Conservation (phyloP, 2,888 invertebrate species). For the Argyra leucocephala region DNA sequence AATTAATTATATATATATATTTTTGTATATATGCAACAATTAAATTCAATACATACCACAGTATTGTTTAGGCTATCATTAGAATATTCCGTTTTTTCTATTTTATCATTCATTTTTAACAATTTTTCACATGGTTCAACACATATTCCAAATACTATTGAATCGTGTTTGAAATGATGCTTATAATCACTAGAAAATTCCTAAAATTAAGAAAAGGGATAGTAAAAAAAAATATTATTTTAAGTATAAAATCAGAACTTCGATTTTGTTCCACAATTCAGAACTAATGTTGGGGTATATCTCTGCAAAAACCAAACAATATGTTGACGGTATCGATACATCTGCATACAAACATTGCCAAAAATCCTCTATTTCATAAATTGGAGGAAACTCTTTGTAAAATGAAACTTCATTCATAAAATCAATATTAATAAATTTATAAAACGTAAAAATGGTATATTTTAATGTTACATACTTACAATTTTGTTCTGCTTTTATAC, state of each 20-base stretch:
- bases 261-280: background rate
- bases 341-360: background rate
- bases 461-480: too few relatives aligned
- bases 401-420: too few relatives aligned
- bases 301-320: background rate
- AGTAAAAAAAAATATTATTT: too few relatives aligned
- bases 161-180: background rate
- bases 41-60: too few relatives aligned
- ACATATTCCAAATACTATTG: background rate
- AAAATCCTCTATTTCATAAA: background rate
- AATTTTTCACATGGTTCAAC: background rate
- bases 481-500: too few relatives aligned
- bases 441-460: too few relatives aligned
- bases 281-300: background rate
- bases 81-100: background rate
- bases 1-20: too few relatives aligned
- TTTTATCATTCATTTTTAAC: background rate
- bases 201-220: background rate
- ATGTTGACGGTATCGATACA: background rate
- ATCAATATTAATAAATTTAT: too few relatives aligned
- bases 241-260: background rate
- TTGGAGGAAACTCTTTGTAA: background rate
- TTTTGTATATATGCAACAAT: too few relatives aligned
- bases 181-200: background rate
- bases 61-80: too few relatives aligned